A percentile compares a stretch with the other conserved stretches of the same genome.
Evolutionary conservation across 1,140 invertebrate species (phyloP).

Genomic region (Leptinotarsa texana): DNA sequence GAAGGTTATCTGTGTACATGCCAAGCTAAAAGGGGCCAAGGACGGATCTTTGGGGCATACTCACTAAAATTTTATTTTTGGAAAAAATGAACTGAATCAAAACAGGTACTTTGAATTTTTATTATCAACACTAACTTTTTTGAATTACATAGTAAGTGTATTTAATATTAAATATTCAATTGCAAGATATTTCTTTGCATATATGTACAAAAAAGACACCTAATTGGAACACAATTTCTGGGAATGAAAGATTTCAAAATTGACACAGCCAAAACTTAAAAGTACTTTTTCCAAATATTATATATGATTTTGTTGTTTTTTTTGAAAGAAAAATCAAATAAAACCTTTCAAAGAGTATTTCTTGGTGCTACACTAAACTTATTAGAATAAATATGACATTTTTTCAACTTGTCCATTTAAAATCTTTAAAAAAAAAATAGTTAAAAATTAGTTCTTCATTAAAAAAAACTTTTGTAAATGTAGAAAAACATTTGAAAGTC

Average conservation of each 20-base stretch:
- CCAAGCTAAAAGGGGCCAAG: background rate
- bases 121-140: too few species aligned
- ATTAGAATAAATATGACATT: too few species aligned
- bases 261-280: slow-evolving; percentile 12
- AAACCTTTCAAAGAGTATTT: too few species aligned
- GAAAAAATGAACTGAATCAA: background rate
- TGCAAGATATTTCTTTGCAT: background rate
- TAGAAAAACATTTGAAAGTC: too few species aligned
- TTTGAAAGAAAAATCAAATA: too few species aligned
- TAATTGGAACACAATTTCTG: background rate
- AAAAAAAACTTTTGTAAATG: too few species aligned
- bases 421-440: too few species aligned
- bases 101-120: background rate
- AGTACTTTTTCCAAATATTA: background rate
- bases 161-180: background rate
- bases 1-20: background rate
- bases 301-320: too few species aligned
- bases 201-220: background rate
- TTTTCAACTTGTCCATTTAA: too few species aligned
- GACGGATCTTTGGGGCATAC: background rate
- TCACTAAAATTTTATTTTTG: background rate
- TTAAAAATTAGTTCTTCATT: too few species aligned
- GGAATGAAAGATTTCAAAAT: slow-evolving; percentile 18
- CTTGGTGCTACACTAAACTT: too few species aligned
- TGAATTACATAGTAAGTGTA: background rate